A percentile compares a stretch with the other conserved stretches of the same genome.
Evolutionary conservation across 2,113 vertebrate genomes (phyloP).

Genomic region (Vulpes ferrilata): DNA sequence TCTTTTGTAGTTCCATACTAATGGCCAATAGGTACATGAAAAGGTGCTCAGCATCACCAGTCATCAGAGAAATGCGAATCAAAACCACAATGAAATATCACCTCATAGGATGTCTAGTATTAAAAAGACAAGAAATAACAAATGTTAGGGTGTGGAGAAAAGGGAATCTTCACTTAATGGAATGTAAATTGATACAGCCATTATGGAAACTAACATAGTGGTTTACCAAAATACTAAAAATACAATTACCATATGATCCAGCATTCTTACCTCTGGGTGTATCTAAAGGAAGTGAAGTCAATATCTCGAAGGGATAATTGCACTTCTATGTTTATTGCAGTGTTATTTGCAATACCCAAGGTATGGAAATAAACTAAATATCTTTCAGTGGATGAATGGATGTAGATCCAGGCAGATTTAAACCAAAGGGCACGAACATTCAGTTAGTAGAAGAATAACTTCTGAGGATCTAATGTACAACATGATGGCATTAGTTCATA

Average conservation of each 20-base stretch:
- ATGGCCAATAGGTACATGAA: background rate
- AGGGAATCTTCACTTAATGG: background rate
- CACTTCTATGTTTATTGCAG: background rate
- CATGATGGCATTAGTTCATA: background rate
- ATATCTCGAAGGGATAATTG: background rate
- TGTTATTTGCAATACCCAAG: background rate
- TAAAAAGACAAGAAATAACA: background rate
- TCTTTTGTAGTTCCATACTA: background rate
- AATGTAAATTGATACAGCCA: background rate
- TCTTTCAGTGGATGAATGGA: background rate
- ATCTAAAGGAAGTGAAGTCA: background rate
- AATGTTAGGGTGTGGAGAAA: background rate
- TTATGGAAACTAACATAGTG: background rate
- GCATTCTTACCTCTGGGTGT: background rate
- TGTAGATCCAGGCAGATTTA: background rate
- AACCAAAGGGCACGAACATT: background rate
- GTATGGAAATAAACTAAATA: background rate
- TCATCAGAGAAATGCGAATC: background rate
- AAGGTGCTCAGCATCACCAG: background rate
- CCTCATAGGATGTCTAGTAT: background rate
- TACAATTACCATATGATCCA: background rate
- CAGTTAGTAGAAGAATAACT: background rate
- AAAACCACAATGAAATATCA: background rate
- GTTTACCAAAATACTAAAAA: background rate
- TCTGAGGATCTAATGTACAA: background rate